phyloP scores from a whole-genome alignment of 2,113 vertebrate genomes.

The Noctilio leporinus region DNA sequence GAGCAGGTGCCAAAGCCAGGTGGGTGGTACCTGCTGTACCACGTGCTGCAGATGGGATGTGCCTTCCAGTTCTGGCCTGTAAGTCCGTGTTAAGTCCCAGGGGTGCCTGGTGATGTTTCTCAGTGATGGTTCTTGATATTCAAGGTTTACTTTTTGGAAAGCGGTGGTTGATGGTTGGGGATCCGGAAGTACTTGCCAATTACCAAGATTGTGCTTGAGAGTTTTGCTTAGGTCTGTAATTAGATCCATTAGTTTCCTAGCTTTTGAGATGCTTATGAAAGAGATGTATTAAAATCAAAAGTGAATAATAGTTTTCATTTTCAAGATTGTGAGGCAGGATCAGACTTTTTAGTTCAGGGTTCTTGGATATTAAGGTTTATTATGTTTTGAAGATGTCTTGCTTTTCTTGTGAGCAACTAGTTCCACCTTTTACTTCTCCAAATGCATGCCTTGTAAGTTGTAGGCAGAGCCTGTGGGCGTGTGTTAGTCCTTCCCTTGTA shows the following conservation, averaged over 20 bases:
- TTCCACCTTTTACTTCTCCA: neutral
- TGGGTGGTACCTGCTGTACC: neutral
- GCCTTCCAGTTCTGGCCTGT: neutral
- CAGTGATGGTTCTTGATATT: neutral
- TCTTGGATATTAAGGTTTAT: neutral
- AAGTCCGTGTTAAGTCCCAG: neutral
- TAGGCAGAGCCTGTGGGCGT: neutral
- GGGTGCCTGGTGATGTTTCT: neutral
- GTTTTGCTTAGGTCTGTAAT: conserved; percentile 38
- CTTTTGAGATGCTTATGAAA: conserved; percentile 27
- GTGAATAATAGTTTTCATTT: neutral
- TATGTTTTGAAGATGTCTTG: conserved; percentile 23
- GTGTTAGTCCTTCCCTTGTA: neutral
- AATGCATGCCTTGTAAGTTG: neutral
- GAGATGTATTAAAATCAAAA: conserved; percentile 1
- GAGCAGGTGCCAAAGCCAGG: neutral
- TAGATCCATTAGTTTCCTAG: conserved; percentile 39
- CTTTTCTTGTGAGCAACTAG: conserved; percentile 20
- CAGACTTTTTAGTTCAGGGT: conserved; percentile 1
- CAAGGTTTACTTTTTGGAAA: neutral
- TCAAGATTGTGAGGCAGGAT: neutral
- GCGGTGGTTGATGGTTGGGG: neutral
- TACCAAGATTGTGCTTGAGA: conserved; percentile 14
- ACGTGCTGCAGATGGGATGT: neutral
- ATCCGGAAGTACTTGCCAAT: neutral